A percentile compares a stretch with the other conserved stretches of the same genome.
Conservation (phyloP, 2,888 invertebrate genomes). For the Drosophila falleni region DNA sequence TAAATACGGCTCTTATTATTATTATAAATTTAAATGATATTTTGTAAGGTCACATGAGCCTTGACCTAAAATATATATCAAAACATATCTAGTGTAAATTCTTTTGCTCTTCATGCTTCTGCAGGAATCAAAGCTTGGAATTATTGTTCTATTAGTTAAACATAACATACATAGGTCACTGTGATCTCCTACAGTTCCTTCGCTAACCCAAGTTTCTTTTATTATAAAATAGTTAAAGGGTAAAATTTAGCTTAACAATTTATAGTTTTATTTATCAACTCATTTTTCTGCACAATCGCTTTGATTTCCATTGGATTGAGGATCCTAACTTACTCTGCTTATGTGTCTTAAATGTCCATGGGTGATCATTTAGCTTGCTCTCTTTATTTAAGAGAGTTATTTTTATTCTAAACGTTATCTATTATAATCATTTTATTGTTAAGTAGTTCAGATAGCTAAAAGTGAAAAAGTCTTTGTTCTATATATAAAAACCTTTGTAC, state of each 20-base stretch:
- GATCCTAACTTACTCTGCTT: background rate
- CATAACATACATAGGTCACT: too few relatives aligned
- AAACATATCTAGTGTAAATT: background rate
- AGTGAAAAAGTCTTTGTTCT: too few relatives aligned
- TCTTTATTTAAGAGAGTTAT: too few relatives aligned
- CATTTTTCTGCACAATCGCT: background rate
- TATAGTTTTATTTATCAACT: background rate
- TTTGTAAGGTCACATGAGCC: background rate
- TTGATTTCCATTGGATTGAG: background rate
- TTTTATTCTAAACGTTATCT: too few relatives aligned
- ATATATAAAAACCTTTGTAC: too few relatives aligned
- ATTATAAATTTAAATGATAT: background rate
- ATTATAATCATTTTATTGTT: too few relatives aligned
- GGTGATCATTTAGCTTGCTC: background rate
- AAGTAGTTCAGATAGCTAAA: too few relatives aligned
- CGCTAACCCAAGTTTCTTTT: too few relatives aligned
- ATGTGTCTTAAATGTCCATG: background rate
- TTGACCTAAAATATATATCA: slow-evolving; percentile 6
- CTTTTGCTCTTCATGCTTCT: background rate
- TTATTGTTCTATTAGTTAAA: background rate
- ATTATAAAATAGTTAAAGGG: too few relatives aligned
- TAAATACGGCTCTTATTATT: background rate
- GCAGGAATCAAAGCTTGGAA: background rate
- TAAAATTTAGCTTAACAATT: too few relatives aligned
- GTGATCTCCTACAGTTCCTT: too few relatives aligned